Evolutionary conservation across 2,797 vertebrate species (phyloP), one percentile per base, ranked within the genome.

Genomic region (Coilia nasus): DNA sequence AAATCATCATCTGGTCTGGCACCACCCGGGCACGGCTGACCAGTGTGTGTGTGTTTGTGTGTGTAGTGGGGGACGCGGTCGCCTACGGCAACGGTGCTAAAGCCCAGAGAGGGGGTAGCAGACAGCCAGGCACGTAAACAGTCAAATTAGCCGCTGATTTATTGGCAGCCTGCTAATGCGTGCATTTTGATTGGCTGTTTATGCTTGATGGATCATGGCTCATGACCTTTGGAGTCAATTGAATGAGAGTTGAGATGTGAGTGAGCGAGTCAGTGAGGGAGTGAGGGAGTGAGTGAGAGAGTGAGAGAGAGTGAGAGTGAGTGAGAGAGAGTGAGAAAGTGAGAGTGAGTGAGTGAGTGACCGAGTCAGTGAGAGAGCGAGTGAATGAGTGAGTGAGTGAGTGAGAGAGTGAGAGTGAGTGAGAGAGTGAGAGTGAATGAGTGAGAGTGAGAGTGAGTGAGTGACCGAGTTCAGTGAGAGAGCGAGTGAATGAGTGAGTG

Each of bases 151-250:
- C 41, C 81, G 88, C 91, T 92, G 92, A 93, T 90, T 88, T 91
- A 92, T 92, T 83, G 89, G 89, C 81, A 75, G 88, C 90, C 78
- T 86, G 80, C 85, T 89, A 90, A 91, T 88, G 85, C 78, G 85
- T 90, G 91, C 88, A 88, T 93, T 90, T 91, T 92, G 90, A 92
- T 92, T 91, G 91, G 88, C 88, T 93, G 89, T 91, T 93, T 93
- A 93, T 89, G 90, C 85, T 85, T 84, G 81, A 91, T 85, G 89
- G 86, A 25, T 85, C 82, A 83, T 78, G 19, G 35, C 78, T 67
- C 84, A 71, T 93, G 92, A 92, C 93, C 92, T 93, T 94, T 90
- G 6, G 78, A 91, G 90, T 93, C 91, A 90, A 91, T 93, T 86
- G 91, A 87, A 89, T 88, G 87, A 81, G 90, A 54, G 60, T n/a